Percentiles rank a stretch among this genome's conserved stretches.
phyloP scores from a whole-genome alignment of 2,888 invertebrate species.

The Colostygia pectinataria region DNA sequence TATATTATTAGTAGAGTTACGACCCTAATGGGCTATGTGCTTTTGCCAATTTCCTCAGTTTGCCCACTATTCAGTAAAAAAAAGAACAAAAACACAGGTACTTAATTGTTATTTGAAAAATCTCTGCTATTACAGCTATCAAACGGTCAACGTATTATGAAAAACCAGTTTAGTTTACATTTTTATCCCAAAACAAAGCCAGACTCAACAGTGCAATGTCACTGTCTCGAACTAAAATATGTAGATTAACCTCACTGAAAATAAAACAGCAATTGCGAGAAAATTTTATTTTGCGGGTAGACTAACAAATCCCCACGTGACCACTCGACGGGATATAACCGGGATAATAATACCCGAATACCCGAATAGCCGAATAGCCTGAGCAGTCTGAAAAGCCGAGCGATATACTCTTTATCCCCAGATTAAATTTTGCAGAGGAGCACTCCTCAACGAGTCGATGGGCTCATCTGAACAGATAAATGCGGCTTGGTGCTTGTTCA shows the following conservation, averaged over 20 bases:
- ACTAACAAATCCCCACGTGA: slow-evolving; percentile 51
- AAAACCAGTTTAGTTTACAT: not conserved
- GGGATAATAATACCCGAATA: slow-evolving; percentile 36
- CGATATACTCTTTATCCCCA: slow-evolving; percentile 57
- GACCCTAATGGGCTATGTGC: no score
- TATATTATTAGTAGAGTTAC: no score
- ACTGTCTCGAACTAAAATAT: slow-evolving; percentile 41
- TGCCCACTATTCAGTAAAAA: no score
- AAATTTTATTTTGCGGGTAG: slow-evolving; percentile 41
- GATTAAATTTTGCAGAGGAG: slow-evolving; percentile 72
- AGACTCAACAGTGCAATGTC: slow-evolving; percentile 31
- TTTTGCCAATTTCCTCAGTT: no score
- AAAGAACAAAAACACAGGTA: no score
- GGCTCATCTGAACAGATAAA: slow-evolving; percentile 57
- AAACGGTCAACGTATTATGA: no score
- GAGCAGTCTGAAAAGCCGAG: slow-evolving; percentile 40
- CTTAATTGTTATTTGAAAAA: no score
- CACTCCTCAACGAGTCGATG: slow-evolving; percentile 55
- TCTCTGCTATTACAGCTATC: no score
- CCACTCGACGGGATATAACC: slow-evolving; percentile 53
- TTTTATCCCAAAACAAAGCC: slow-evolving; percentile 25
- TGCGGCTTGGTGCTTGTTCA: slow-evolving; percentile 41
- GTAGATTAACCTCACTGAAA: slow-evolving; percentile 49
- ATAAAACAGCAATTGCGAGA: slow-evolving; percentile 48
- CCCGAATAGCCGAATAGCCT: slow-evolving; percentile 29